Conservation (phyloP, 2,888 invertebrate species). For the Drymonia ruficornis region DNA sequence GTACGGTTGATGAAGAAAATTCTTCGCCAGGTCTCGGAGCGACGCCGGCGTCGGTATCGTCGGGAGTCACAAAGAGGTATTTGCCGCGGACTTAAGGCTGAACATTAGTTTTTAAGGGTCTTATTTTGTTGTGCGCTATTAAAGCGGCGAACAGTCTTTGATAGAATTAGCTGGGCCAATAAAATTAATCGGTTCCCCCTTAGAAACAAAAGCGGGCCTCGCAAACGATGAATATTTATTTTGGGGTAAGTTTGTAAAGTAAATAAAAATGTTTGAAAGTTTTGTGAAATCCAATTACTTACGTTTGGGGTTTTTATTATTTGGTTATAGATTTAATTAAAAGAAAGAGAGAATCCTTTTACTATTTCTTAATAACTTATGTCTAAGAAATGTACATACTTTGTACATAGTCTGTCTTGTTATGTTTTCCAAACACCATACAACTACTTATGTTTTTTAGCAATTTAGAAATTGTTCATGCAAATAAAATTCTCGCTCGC, state of each 20-base stretch:
- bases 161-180: conserved; percentile 80
- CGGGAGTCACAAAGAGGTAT: conserved; percentile 82
- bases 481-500: not conserved
- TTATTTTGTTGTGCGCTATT: conserved; percentile 82
- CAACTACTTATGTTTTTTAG: no score
- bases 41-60: conserved; percentile 63
- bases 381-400: no score
- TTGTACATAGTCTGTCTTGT: no score
- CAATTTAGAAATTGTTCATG: not conserved
- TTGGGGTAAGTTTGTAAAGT: conserved; percentile 38
- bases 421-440: no score
- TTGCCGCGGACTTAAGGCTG: conserved; percentile 81
- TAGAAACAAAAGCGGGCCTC: conserved; percentile 43
- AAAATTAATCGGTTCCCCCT: conserved; percentile 74
- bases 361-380: not conserved
- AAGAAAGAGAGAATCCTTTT: not conserved
- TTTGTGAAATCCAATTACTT: conserved; percentile 1
- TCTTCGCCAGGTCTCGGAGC: conserved; percentile 64
- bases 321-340: not conserved
- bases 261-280: conserved; percentile 34
- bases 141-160: conserved; percentile 72
- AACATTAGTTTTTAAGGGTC: conserved; percentile 84
- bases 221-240: conserved; percentile 41
- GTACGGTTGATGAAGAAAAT: conserved; percentile 48
- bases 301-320: not conserved